These are phyloP conservation scores for Rhopalosiphum nymphaeae DNA, from an alignment of 2,888 invertebrate genomes.

Conservation along the genomic window DNA sequence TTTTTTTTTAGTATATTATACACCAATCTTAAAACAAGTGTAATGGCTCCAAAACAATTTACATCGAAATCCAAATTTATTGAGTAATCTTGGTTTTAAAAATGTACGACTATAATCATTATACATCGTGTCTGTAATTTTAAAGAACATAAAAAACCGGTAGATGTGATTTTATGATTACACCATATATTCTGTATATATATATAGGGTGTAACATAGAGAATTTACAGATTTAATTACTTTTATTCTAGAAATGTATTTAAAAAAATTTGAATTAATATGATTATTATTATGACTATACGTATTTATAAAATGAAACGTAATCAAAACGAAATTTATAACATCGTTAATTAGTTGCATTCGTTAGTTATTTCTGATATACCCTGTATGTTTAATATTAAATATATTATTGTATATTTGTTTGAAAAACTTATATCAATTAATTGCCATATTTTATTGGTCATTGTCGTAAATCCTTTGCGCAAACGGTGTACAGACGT, in stretches of 20 bases:
- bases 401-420: neutral
- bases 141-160: neutral
- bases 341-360: neutral
- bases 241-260: neutral
- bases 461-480: neutral
- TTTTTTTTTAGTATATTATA: constrained; percentile 1
- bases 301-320: neutral
- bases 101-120: constrained; percentile 19
- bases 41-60: constrained; percentile 33
- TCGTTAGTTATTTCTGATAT: neutral
- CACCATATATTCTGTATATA: neutral
- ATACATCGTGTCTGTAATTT: neutral
- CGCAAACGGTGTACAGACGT: neutral
- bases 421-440: constrained; percentile 35
- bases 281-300: neutral
- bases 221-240: neutral
- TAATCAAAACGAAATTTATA: neutral
- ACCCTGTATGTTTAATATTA: neutral
- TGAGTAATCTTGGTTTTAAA: constrained; percentile 33
- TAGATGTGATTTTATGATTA: constrained; percentile 15
- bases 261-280: neutral
- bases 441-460: constrained; percentile 59
- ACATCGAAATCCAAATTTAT: neutral
- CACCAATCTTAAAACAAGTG: constrained; percentile 33
- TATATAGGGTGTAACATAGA: neutral